A percentile compares a stretch with the other conserved stretches of the same genome.
These are phyloP conservation scores for Zosterops hypoxanthus DNA, from an alignment of 2,113 vertebrate genomes.

Conservation along the genomic window DNA sequence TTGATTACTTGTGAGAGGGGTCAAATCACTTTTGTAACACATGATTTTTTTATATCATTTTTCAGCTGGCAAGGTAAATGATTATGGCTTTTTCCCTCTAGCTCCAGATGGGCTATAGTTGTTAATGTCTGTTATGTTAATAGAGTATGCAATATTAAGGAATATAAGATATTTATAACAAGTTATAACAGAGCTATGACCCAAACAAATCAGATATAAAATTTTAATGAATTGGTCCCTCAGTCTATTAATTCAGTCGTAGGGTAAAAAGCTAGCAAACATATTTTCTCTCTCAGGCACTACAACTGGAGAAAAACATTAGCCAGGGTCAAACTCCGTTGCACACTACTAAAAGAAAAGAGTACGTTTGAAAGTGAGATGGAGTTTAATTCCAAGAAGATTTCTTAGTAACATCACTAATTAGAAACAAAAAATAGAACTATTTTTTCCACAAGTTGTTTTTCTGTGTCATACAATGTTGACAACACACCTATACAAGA, in stretches of 20 bases:
- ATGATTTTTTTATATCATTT: constrained; percentile 54
- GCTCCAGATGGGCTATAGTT: constrained; percentile 25
- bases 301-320: constrained; percentile 20
- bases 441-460: background rate
- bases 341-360: background rate
- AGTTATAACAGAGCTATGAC: constrained; percentile 50
- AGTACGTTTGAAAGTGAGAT: background rate
- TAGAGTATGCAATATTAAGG: constrained; percentile 61
- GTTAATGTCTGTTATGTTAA: constrained; percentile 57
- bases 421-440: background rate
- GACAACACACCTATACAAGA: background rate
- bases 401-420: background rate
- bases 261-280: background rate
- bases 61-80: constrained; percentile 56
- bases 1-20: constrained; percentile 61
- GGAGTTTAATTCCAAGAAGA: background rate
- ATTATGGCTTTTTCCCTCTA: constrained; percentile 49
- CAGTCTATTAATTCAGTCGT: constrained; percentile 48
- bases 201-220: constrained; percentile 55
- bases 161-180: constrained; percentile 66
- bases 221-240: constrained; percentile 58
- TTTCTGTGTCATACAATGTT: background rate
- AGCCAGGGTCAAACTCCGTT: constrained; percentile 23
- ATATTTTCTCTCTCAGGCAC: constrained; percentile 6
- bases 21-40: constrained; percentile 51